Evolutionary conservation across 53 echinoderm and acorn worm genomes (phyloP).

Genomic region (Echinometra lucunter): DNA sequence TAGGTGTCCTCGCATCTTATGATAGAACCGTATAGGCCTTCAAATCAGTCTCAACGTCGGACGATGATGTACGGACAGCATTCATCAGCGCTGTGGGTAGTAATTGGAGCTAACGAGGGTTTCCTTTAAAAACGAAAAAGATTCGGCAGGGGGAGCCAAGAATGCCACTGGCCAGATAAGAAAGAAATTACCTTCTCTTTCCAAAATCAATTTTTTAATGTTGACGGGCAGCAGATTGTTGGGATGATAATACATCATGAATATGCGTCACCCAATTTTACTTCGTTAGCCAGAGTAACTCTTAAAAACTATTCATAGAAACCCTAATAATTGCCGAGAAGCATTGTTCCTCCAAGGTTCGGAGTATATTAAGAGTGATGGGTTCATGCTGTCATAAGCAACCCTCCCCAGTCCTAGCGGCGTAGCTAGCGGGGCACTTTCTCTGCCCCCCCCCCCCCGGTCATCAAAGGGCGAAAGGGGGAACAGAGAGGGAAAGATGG

Average conservation of each 20-base stretch:
- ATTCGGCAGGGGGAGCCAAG: neutral
- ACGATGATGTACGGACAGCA: conserved; percentile 12
- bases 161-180: conserved; percentile 7
- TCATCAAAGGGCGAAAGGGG: no score
- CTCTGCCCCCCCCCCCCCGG: no score
- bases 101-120: conserved; percentile 14
- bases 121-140: neutral
- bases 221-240: neutral
- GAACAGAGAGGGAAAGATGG: no score
- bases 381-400: neutral
- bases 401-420: no score
- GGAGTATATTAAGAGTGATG: conserved; percentile 1
- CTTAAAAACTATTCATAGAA: conserved; percentile 10
- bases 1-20: neutral
- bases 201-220: neutral
- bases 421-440: no score
- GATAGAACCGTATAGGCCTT: neutral
- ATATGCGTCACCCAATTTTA: conserved; percentile 22
- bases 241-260: neutral
- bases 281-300: neutral
- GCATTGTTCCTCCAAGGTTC: conserved; percentile 38
- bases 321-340: neutral
- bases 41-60: neutral
- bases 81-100: neutral
- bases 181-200: conserved; percentile 2